Percentiles rank a stretch among this genome's conserved stretches.
Conservation (phyloP, 1,140 invertebrate genomes). For the Belonocnema kinseyi region DNA sequence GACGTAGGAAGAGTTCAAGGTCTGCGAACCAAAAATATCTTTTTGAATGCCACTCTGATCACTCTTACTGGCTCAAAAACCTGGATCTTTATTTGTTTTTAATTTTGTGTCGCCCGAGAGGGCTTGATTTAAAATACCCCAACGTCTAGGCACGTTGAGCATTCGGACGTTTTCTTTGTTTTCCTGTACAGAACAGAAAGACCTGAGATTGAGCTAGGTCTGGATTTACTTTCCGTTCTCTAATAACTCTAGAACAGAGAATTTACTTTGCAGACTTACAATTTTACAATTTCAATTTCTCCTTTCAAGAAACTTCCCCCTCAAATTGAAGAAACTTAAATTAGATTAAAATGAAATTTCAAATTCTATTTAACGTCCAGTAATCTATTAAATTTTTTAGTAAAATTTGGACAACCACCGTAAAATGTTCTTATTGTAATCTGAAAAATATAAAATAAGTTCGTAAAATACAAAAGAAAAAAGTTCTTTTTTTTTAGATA, state of each 20-base stretch:
- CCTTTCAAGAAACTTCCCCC: no score
- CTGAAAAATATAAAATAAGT: no score
- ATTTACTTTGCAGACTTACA: no score
- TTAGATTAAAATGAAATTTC: no score
- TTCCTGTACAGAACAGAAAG: not conserved
- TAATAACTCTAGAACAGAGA: not conserved
- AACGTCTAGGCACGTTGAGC: constrained; percentile 29
- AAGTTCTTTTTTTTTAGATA: no score
- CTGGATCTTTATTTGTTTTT: constrained; percentile 2
- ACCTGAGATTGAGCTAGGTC: constrained; percentile 12
- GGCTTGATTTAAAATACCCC: constrained; percentile 16
- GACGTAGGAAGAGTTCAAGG: constrained; percentile 43
- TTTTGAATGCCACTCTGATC: not conserved
- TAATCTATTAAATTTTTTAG: no score
- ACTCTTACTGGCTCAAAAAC: not conserved
- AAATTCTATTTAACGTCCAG: no score
- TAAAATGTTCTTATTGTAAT: no score
- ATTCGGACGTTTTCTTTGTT: constrained; percentile 10
- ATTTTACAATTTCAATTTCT: no score
- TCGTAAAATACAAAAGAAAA: no score
- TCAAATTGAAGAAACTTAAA: no score
- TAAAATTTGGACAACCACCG: no score
- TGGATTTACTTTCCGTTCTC: not conserved
- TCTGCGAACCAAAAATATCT: constrained; percentile 32
- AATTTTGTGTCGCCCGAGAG: constrained; percentile 9